A percentile compares a stretch with the other conserved stretches of the same genome.
phyloP scores from a whole-genome alignment of 2,888 invertebrate genomes.

The Palloptera scutellata region DNA sequence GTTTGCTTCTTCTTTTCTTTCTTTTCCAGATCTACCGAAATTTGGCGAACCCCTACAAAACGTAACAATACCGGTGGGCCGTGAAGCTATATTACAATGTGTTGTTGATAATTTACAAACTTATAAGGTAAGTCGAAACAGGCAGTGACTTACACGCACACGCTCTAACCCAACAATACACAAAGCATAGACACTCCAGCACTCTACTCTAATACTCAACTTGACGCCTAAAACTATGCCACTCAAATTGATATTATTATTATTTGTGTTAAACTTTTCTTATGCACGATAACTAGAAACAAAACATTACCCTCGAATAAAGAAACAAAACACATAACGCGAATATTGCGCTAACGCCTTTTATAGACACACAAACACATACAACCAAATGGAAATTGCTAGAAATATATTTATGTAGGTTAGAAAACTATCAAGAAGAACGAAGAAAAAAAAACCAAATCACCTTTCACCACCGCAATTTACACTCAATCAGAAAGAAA shows the following conservation, averaged over 20 bases:
- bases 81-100: slow-evolving; percentile 74
- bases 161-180: neutral
- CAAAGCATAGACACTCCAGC: neutral
- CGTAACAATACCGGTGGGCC: slow-evolving; percentile 73
- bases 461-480: slow-evolving; percentile 45
- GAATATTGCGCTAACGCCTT: too few species aligned
- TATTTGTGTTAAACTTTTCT: too few species aligned
- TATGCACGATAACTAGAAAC: neutral
- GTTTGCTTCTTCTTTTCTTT: slow-evolving; percentile 1
- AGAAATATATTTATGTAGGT: too few species aligned
- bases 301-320: neutral
- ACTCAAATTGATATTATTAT: neutral
- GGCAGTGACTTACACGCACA: neutral
- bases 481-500: slow-evolving; percentile 51
- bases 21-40: slow-evolving; percentile 70
- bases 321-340: too few species aligned
- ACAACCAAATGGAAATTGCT: too few species aligned
- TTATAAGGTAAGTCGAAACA: slow-evolving; percentile 68
- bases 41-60: slow-evolving; percentile 74
- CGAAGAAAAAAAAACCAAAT: slow-evolving; percentile 1
- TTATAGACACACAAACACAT: neutral
- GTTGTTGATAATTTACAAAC: slow-evolving; percentile 74
- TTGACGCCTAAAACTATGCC: slow-evolving; percentile 15
- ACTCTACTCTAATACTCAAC: neutral
- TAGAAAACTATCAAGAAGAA: neutral